Evolutionary conservation across 2,888 invertebrate genomes (phyloP).

Genomic region (Nomada fabriciana): DNA sequence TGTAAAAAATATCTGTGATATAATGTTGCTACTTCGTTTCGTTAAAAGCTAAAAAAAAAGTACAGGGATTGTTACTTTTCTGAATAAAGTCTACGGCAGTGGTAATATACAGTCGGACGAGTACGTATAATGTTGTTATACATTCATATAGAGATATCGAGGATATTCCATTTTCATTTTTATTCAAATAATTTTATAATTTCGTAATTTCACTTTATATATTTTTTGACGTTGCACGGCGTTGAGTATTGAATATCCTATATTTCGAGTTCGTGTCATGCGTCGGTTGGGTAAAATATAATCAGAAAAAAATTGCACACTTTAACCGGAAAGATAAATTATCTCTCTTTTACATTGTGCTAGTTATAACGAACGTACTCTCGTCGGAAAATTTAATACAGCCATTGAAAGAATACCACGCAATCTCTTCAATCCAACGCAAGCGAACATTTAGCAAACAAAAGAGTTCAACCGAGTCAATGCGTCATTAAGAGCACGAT

Average conservation of each 20-base stretch:
- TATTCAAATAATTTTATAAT: slow-evolving; percentile 30
- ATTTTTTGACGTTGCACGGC: no score
- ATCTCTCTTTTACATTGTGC: not conserved
- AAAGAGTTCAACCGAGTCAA: not conserved
- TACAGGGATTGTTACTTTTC: not conserved
- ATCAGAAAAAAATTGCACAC: not conserved
- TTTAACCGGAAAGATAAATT: slow-evolving; percentile 6
- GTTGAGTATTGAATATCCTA: no score
- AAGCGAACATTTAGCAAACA: not conserved
- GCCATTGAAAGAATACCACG: not conserved
- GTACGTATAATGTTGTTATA: not conserved
- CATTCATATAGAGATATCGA: not conserved
- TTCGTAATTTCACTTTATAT: not conserved
- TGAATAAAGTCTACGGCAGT: not conserved
- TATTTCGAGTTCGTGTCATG: not conserved
- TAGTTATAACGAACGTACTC: slow-evolving; percentile 1
- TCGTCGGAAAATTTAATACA: not conserved
- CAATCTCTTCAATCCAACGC: not conserved
- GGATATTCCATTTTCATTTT: not conserved
- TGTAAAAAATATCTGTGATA: not conserved
- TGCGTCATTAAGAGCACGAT: not conserved
- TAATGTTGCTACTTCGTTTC: no score
- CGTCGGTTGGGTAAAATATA: no score
- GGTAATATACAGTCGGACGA: not conserved
- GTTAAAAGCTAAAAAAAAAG: not conserved